Percentiles rank a stretch among this genome's conserved stretches.
These are phyloP conservation scores for Elmis aenea DNA, from an alignment of 2,888 invertebrate species.

Conservation along the genomic window DNA sequence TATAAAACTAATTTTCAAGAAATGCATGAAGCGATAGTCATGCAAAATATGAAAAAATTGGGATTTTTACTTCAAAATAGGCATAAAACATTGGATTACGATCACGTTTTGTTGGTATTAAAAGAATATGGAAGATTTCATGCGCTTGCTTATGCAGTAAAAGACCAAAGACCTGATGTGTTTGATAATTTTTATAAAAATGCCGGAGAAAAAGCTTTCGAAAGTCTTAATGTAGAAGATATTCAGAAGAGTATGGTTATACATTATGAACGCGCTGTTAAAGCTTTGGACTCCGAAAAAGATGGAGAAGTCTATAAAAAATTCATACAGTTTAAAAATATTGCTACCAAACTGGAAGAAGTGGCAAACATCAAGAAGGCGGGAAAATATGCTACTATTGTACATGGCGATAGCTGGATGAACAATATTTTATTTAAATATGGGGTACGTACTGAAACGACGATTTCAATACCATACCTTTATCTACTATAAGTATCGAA, in stretches of 20 bases:
- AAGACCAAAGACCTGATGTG: slow-evolving; percentile 23
- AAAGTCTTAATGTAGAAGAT: not conserved
- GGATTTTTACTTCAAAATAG: slow-evolving; percentile 17
- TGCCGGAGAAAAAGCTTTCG: slow-evolving; percentile 18
- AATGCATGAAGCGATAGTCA: slow-evolving; percentile 24
- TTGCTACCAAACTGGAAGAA: slow-evolving; percentile 5
- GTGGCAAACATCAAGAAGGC: not conserved
- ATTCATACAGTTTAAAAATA: slow-evolving; percentile 11
- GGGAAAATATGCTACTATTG: slow-evolving; percentile 5
- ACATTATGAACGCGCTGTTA: not conserved
- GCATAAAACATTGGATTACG: slow-evolving; percentile 24
- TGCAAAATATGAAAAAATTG: slow-evolving; percentile 28
- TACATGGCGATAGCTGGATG: slow-evolving; percentile 10
- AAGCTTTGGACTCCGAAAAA: slow-evolving; percentile 8
- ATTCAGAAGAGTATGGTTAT: not conserved
- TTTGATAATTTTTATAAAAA: slow-evolving; percentile 20
- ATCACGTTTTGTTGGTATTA: slow-evolving; percentile 27
- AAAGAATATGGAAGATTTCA: slow-evolving; percentile 31
- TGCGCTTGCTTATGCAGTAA: slow-evolving; percentile 30
- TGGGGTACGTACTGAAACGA: slow-evolving; percentile 9
- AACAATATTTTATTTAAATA: slow-evolving; percentile 12
- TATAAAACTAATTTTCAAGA: slow-evolving; percentile 15
- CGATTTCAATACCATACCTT: no score
- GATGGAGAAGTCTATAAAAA: slow-evolving; percentile 9
- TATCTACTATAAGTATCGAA: no score